Conservation (phyloP, 2,797 vertebrate species). For the Chromis chromis region DNA sequence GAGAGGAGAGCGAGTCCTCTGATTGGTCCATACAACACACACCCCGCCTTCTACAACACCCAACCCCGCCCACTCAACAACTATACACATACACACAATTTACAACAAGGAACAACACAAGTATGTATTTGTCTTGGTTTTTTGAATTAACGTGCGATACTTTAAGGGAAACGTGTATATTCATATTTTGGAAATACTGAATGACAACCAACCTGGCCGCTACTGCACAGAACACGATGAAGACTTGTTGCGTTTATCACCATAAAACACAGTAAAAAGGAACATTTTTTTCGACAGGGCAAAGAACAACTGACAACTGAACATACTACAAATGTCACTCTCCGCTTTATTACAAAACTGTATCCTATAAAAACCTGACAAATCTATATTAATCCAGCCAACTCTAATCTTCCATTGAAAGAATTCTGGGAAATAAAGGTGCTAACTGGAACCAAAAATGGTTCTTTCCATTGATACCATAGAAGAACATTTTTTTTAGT, state of each 20-base stretch:
- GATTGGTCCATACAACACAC: constrained; percentile 54
- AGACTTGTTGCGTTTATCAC: neutral
- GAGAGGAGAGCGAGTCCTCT: neutral
- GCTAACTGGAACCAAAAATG: no score
- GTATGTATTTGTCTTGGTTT: no score
- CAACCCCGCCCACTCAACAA: neutral
- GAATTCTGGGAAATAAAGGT: no score
- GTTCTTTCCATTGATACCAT: no score
- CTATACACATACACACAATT: constrained; percentile 7
- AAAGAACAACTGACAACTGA: no score
- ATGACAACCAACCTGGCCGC: neutral
- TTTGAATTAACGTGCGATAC: no score
- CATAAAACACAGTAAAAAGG: neutral
- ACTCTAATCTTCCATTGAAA: no score
- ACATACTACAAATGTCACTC: no score
- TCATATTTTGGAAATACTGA: neutral
- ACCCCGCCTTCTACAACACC: constrained; percentile 35
- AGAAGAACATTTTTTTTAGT: no score
- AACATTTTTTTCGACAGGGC: neutral
- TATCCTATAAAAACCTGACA: constrained; percentile 1
- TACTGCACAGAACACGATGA: neutral
- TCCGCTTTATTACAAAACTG: neutral
- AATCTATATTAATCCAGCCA: neutral
- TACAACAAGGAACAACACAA: neutral
- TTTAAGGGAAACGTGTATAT: no score